phyloP scores from a whole-genome alignment of 2,113 vertebrate genomes.

The Lathamus discolor region DNA sequence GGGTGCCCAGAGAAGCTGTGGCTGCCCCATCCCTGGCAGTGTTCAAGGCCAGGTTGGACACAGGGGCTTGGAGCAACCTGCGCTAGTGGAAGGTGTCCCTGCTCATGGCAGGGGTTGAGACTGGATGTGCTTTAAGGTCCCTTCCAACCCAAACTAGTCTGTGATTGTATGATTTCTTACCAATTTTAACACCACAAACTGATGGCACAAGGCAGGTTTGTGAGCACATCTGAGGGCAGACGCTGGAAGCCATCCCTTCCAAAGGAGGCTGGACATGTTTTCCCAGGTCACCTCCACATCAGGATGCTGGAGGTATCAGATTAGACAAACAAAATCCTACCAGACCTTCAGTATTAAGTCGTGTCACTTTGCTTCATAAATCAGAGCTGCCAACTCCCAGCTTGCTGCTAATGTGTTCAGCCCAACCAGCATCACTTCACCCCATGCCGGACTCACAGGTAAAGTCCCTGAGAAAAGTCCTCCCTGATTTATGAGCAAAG shows the following conservation, averaged over 20 bases:
- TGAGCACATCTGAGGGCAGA: neutral
- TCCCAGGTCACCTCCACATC: neutral
- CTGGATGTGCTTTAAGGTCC: neutral
- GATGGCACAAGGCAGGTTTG: neutral
- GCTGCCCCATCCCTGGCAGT: neutral
- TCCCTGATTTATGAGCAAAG: constrained; percentile 29
- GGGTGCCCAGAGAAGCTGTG: no score
- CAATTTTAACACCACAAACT: neutral
- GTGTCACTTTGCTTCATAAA: neutral
- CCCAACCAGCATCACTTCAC: neutral
- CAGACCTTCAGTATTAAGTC: neutral
- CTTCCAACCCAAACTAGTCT: neutral
- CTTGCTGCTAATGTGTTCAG: constrained; percentile 1
- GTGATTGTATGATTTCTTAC: neutral
- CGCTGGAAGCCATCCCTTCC: rapidly evolving
- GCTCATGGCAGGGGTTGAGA: neutral
- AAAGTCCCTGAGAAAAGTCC: neutral
- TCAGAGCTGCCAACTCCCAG: constrained; percentile 29
- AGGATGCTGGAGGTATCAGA: neutral
- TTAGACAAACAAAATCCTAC: neutral
- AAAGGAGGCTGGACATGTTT: rapidly evolving
- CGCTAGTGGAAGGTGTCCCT: neutral
- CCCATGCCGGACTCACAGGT: rapidly evolving
- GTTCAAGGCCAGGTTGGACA: neutral
- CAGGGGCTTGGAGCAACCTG: neutral